Percentiles rank a stretch among this genome's conserved stretches.
Conservation (phyloP, 2,888 invertebrate genomes). For the Ophion ventricosus region DNA sequence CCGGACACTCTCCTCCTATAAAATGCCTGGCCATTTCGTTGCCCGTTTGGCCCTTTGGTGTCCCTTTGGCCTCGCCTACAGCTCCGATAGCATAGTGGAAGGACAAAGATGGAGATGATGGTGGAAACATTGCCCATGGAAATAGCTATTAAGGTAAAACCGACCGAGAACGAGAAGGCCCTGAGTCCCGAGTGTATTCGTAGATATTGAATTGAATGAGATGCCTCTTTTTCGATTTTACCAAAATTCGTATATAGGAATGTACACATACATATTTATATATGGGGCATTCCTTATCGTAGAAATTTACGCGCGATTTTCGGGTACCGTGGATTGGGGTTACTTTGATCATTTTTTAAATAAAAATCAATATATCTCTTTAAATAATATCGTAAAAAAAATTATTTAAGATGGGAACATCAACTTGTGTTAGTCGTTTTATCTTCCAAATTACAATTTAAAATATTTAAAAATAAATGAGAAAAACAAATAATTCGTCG, state of each 20-base stretch:
- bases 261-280: background rate
- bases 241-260: background rate
- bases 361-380: too few relatives aligned
- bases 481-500: too few relatives aligned
- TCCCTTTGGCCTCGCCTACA: constrained; percentile 46
- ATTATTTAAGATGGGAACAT: too few relatives aligned
- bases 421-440: too few relatives aligned
- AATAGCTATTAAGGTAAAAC: background rate
- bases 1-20: constrained; percentile 79
- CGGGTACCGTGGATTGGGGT: too few relatives aligned
- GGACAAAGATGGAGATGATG: constrained; percentile 9
- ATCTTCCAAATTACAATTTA: too few relatives aligned
- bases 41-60: constrained; percentile 62
- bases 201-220: background rate
- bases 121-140: constrained; percentile 11
- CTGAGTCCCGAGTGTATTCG: background rate
- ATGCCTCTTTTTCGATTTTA: background rate
- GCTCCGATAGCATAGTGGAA: constrained; percentile 17
- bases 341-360: too few relatives aligned
- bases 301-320: background rate
- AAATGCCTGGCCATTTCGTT: constrained; percentile 75
- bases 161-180: background rate
- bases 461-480: too few relatives aligned
- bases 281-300: background rate
- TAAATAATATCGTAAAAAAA: too few relatives aligned